Conservation (phyloP, 2,888 invertebrate genomes). For the Steromphala cineraria region DNA sequence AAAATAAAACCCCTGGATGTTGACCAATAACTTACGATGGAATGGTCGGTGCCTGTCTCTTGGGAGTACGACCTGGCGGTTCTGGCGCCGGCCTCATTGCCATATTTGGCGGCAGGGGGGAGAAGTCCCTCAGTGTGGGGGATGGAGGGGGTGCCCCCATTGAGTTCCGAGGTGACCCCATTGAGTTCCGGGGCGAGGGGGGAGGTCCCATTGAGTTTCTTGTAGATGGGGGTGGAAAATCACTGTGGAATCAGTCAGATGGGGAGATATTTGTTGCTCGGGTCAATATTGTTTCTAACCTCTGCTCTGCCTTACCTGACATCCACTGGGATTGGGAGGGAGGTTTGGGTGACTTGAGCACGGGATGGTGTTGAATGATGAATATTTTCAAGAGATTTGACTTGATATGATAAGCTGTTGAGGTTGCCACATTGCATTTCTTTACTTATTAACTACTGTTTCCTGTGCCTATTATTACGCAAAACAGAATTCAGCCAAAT, state of each 20-base stretch:
- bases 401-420: too few relatives aligned
- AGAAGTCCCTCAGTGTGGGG: not conserved
- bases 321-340: too few relatives aligned
- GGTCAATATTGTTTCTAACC: too few relatives aligned
- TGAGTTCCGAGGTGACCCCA: slow-evolving; percentile 2
- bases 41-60: slow-evolving; percentile 3
- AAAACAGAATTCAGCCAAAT: too few relatives aligned
- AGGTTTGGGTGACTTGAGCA: too few relatives aligned
- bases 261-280: too few relatives aligned
- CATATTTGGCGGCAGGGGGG: not conserved
- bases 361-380: too few relatives aligned
- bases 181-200: not conserved
- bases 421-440: too few relatives aligned
- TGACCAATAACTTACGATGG: not conserved
- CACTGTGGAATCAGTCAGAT: not conserved
- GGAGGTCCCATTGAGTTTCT: not conserved
- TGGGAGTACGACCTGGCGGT: not conserved
- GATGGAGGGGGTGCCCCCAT: not conserved
- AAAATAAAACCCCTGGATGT: not conserved
- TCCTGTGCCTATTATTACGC: too few relatives aligned
- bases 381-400: too few relatives aligned
- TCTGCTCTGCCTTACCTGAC: too few relatives aligned
- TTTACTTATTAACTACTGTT: too few relatives aligned
- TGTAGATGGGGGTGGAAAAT: not conserved
- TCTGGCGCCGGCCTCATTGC: not conserved